phyloP scores from a whole-genome alignment of 1,140 invertebrate species.

The Drosophila insularis region DNA sequence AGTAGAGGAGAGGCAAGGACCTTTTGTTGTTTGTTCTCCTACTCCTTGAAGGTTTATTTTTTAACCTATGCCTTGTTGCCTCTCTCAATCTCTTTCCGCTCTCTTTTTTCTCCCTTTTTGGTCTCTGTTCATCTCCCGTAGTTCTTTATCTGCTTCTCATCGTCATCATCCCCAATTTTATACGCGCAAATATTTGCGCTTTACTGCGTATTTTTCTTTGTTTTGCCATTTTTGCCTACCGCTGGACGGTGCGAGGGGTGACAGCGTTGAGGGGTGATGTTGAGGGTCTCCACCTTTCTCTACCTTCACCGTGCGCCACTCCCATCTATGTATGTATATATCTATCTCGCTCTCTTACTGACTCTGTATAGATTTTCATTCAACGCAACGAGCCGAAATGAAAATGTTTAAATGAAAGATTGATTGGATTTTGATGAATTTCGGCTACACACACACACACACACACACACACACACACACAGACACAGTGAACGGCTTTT shows the following conservation, averaged over 20 bases:
- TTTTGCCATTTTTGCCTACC: slow-evolving; percentile 41
- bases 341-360: not conserved
- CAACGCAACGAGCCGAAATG: slow-evolving; percentile 74
- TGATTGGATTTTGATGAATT: slow-evolving; percentile 79
- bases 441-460: slow-evolving; percentile 44
- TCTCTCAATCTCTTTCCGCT: not conserved
- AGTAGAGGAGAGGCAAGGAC: no score
- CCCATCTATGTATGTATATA: not conserved
- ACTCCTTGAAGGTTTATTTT: no score
- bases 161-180: slow-evolving; percentile 77
- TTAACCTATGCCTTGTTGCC: no score
- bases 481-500: slow-evolving; percentile 20
- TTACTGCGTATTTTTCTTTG: slow-evolving; percentile 63
- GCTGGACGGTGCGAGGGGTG: slow-evolving; percentile 4
- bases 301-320: slow-evolving; percentile 7
- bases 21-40: slow-evolving; percentile 6
- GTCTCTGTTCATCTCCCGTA: slow-evolving; percentile 7
- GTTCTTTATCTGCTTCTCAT: slow-evolving; percentile 17
- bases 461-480: slow-evolving; percentile 16
- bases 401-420: slow-evolving; percentile 80
- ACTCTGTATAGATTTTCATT: slow-evolving; percentile 63
- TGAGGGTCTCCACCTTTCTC: slow-evolving; percentile 25
- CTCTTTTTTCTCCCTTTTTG: slow-evolving; percentile 14
- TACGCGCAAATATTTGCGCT: slow-evolving; percentile 78
- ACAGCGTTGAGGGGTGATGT: not conserved